These are phyloP conservation scores for Myrmophylax atrothorax DNA, from an alignment of 2,113 vertebrate genomes.

Conservation along the genomic window DNA sequence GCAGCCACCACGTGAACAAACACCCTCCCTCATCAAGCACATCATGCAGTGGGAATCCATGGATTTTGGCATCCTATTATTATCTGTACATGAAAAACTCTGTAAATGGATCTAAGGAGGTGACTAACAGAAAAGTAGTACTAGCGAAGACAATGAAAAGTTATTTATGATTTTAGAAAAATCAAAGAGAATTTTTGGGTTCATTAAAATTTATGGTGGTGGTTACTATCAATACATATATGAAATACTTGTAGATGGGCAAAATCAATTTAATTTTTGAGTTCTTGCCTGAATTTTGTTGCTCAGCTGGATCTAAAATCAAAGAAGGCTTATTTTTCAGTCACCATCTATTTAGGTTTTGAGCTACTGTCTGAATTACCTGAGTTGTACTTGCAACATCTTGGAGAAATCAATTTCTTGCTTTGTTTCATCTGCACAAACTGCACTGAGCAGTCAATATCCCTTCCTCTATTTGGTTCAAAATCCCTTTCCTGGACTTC, in stretches of 20 bases:
- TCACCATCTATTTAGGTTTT: background rate
- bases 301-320: background rate
- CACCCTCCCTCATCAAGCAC: background rate
- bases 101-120: background rate
- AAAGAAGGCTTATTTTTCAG: background rate
- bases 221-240: background rate
- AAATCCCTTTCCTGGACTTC: background rate
- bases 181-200: background rate
- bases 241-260: background rate
- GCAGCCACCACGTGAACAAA: background rate
- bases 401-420: background rate
- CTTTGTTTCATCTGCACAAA: background rate
- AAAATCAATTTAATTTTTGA: background rate
- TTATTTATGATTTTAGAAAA: background rate
- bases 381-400: background rate
- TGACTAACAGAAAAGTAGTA: background rate
- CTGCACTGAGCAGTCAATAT: background rate
- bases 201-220: background rate
- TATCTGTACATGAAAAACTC: background rate
- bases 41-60: background rate
- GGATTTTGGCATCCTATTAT: background rate
- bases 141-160: background rate
- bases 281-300: background rate
- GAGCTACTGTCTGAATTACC: background rate
- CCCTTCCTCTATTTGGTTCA: background rate